Conservation (phyloP, 1,140 invertebrate genomes). For the Papilio aristodemus region DNA sequence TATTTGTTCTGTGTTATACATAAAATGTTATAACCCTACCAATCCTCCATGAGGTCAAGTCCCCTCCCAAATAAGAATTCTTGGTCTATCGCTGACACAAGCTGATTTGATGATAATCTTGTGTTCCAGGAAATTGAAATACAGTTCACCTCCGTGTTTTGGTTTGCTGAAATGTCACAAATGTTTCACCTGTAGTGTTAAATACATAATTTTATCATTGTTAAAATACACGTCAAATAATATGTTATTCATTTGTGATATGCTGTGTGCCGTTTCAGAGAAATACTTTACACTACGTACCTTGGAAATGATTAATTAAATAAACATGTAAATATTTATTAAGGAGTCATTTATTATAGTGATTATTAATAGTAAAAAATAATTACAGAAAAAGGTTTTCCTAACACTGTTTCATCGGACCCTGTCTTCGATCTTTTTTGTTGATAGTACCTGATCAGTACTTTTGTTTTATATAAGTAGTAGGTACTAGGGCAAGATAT, state of each 20-base stretch:
- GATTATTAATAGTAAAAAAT: not conserved
- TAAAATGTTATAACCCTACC: no score
- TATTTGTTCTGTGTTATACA: no score
- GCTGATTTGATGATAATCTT: no score
- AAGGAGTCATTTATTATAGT: not conserved
- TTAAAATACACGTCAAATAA: not conserved
- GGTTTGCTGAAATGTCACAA: not conserved
- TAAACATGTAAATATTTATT: not conserved
- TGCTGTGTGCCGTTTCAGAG: not conserved
- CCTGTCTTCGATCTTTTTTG: no score
- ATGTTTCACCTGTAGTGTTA: not conserved
- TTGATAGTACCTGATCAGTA: no score
- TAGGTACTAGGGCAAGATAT: no score
- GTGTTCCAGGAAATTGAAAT: constrained; percentile 2
- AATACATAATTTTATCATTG: not conserved
- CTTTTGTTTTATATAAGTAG: no score
- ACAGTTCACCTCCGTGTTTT: not conserved
- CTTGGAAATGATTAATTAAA: not conserved
- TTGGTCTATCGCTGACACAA: no score
- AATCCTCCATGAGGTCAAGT: no score
- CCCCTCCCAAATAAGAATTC: no score
- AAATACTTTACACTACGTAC: not conserved
- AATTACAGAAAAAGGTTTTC: no score
- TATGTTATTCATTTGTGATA: not conserved
- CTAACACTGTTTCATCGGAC: no score